These are phyloP conservation scores for Pseudochaenichthys georgianus DNA, from an alignment of 2,797 vertebrate species.

Conservation along the genomic window DNA sequence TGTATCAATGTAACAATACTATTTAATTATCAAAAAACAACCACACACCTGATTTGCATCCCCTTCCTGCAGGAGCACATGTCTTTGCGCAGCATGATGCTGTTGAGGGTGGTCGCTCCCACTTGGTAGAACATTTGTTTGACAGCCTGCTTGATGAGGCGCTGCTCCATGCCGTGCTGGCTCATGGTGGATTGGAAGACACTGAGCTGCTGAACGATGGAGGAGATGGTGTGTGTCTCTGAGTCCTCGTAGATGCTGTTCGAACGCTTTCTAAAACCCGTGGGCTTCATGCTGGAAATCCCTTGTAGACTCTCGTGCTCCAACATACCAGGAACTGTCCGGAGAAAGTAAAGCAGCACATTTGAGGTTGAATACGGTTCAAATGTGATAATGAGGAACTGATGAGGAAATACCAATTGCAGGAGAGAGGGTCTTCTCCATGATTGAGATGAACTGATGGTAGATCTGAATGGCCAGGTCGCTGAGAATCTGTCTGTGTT, in stretches of 20 bases:
- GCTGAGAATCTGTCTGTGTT: slow-evolving; percentile 97
- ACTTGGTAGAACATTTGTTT: slow-evolving; percentile 95
- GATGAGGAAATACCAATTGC: slow-evolving; percentile 89
- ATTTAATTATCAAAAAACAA: not conserved
- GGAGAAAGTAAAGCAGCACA: not conserved
- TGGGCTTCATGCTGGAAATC: slow-evolving; percentile 96
- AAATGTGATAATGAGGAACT: not conserved
- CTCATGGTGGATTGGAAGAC: slow-evolving; percentile 91
- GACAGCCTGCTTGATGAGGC: slow-evolving; percentile 89
- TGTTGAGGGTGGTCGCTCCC: slow-evolving; percentile 91
- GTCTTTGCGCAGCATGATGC: slow-evolving; percentile 96
- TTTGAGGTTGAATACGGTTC: not conserved
- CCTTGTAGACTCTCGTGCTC: slow-evolving; percentile 97
- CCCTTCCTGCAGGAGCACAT: slow-evolving; percentile 99
- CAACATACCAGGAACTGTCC: slow-evolving; percentile 93
- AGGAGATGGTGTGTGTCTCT: slow-evolving; percentile 91
- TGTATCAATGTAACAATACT: not conserved
- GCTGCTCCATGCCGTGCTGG: slow-evolving; percentile 92
- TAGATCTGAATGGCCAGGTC: slow-evolving; percentile 96
- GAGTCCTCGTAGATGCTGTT: slow-evolving; percentile 89
- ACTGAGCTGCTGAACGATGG: slow-evolving; percentile 88
- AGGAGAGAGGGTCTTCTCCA: slow-evolving; percentile 91
- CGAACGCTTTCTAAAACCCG: slow-evolving; percentile 95
- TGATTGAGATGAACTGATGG: slow-evolving; percentile 90
- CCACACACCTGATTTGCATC: slow-evolving; percentile 95